Conservation (phyloP, 2,113 vertebrate genomes). For the Trematocara macrostoma region DNA sequence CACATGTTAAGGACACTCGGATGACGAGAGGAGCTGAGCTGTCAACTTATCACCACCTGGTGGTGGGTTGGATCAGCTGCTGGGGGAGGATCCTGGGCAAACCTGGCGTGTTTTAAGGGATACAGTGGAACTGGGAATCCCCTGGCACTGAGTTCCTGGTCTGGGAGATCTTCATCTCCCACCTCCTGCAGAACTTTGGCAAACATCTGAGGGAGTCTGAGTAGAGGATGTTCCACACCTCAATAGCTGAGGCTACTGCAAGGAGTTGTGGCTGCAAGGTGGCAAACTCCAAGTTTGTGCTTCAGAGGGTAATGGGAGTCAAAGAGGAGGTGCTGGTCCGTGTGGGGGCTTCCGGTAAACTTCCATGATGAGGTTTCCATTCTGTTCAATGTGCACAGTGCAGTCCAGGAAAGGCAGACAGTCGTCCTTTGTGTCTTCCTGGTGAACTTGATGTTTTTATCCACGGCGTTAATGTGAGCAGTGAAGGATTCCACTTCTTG, state of each 20-base stretch:
- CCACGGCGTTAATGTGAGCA: too few species aligned
- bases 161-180: neutral
- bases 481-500: too few species aligned
- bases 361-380: too few species aligned
- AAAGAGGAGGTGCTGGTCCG: too few species aligned
- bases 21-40: neutral
- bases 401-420: too few species aligned
- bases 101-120: neutral
- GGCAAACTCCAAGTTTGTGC: too few species aligned
- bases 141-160: neutral
- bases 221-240: neutral
- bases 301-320: too few species aligned
- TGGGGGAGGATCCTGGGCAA: neutral
- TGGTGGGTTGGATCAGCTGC: neutral
- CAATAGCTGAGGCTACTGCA: neutral
- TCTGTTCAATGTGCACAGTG: too few species aligned
- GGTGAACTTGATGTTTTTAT: too few species aligned
- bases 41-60: neutral
- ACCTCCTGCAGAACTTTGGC: neutral
- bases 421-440: too few species aligned
- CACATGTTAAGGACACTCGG: neutral
- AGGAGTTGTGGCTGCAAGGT: neutral
- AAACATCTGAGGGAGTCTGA: neutral
- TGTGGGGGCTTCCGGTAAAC: too few species aligned
- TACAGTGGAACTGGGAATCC: neutral